phyloP scores from a whole-genome alignment of 2,888 invertebrate genomes.

The Phasia obesa region DNA sequence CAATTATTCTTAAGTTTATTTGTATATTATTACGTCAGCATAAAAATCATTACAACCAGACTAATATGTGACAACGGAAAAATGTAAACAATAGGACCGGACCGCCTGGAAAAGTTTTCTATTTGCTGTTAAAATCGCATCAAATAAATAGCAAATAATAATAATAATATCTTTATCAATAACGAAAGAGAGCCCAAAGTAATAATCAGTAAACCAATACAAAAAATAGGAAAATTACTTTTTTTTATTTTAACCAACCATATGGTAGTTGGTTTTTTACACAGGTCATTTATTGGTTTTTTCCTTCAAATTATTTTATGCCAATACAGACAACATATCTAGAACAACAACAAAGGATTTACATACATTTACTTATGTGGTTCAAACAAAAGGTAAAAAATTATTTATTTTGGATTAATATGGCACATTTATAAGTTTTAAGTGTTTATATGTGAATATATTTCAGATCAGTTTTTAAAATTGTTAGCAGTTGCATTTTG shows the following conservation, averaged over 20 bases:
- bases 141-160: not conserved
- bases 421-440: not conserved
- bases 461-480: slow-evolving; percentile 35
- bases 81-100: no score
- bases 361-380: slow-evolving; percentile 15
- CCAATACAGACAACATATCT: not conserved
- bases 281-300: not conserved
- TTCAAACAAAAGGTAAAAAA: slow-evolving; percentile 32
- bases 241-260: slow-evolving; percentile 10
- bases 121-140: no score
- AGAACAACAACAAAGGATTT: slow-evolving; percentile 23
- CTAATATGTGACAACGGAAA: no score
- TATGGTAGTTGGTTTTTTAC: slow-evolving; percentile 8
- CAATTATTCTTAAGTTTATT: no score
- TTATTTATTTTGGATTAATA: not conserved
- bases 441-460: not conserved
- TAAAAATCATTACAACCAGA: no score
- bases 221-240: not conserved
- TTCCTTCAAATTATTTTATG: slow-evolving; percentile 13
- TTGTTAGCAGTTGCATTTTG: not conserved
- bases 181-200: not conserved
- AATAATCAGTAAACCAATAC: not conserved
- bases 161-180: not conserved
- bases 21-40: no score
- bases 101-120: no score